Evolutionary conservation across 2,797 vertebrate genomes (phyloP).

Genomic region (Nothura maculosa): DNA sequence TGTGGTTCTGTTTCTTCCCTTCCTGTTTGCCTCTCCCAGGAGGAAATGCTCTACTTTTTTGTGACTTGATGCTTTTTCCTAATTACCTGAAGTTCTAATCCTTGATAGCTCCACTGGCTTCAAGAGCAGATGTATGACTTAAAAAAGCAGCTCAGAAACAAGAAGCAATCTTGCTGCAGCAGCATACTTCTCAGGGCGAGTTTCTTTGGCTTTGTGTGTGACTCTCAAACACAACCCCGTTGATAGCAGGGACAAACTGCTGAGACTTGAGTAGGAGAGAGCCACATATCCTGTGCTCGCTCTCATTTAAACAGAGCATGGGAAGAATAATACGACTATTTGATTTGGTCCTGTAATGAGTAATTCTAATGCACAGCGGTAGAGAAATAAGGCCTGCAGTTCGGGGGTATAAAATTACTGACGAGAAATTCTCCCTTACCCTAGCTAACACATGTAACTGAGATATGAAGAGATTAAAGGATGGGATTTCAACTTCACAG

Average conservation of each 20-base stretch:
- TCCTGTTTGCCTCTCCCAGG: neutral
- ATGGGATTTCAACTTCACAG: constrained; percentile 32
- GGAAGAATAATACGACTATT: neutral
- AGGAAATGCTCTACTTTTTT: neutral
- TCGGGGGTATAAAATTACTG: constrained; percentile 42
- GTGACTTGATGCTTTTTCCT: constrained; percentile 32
- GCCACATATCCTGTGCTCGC: neutral
- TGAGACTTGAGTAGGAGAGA: neutral
- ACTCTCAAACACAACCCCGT: neutral
- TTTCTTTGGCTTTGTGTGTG: neutral
- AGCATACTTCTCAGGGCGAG: neutral
- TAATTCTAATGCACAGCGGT: neutral
- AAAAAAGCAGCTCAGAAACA: constrained; percentile 26
- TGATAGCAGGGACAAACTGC: neutral
- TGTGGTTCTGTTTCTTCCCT: neutral
- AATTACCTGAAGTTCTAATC: constrained; percentile 38
- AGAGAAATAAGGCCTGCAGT: constrained; percentile 19
- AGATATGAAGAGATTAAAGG: neutral
- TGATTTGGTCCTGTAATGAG: constrained; percentile 33
- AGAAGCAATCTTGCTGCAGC: constrained; percentile 22
- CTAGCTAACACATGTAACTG: constrained; percentile 33
- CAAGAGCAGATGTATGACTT: constrained; percentile 60
- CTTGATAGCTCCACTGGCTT: constrained; percentile 24
- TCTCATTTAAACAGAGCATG: neutral
- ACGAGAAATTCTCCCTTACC: constrained; percentile 34